Evolutionary conservation across 2,888 invertebrate genomes (phyloP).

Genomic region (Gasteruption jaculator): DNA sequence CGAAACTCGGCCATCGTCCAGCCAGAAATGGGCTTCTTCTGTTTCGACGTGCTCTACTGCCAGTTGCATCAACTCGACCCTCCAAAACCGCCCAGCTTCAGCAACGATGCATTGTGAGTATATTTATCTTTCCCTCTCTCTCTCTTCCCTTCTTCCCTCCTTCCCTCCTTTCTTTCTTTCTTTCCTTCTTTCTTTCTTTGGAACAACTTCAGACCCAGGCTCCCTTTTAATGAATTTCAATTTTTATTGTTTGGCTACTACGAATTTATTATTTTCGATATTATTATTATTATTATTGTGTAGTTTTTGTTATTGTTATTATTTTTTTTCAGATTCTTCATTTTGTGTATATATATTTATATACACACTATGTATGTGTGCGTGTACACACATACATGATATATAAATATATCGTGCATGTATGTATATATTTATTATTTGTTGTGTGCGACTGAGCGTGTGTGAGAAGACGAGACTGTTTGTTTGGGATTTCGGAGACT

Average conservation of each 20-base stretch:
- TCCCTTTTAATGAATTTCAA: too few relatives aligned
- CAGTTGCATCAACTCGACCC: slow-evolving; percentile 91
- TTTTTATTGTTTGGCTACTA: too few relatives aligned
- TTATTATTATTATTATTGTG: slow-evolving; percentile 1
- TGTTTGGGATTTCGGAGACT: too few relatives aligned
- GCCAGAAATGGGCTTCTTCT: slow-evolving; percentile 98
- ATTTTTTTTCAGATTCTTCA: slow-evolving; percentile 8
- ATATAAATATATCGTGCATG: too few relatives aligned
- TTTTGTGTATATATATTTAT: slow-evolving; percentile 7
- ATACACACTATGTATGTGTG: too few relatives aligned
- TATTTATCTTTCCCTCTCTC: slow-evolving; percentile 17
- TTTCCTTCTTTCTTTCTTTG: slow-evolving; percentile 11
- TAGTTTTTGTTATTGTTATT: slow-evolving; percentile 3
- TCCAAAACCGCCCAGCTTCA: slow-evolving; percentile 87
- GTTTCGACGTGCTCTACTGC: slow-evolving; percentile 96
- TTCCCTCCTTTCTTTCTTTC: slow-evolving; percentile 13
- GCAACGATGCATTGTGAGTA: slow-evolving; percentile 93
- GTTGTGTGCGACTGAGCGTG: too few relatives aligned
- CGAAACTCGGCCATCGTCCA: slow-evolving; percentile 67
- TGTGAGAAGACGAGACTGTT: too few relatives aligned
- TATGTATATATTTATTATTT: too few relatives aligned
- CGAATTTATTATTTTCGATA: slow-evolving; percentile 15
- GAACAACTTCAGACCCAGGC: too few relatives aligned
- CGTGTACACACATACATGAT: too few relatives aligned
- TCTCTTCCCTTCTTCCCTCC: slow-evolving; percentile 5